Conservation (phyloP, 2,113 vertebrate genomes). For the Peucedramus taeniatus region DNA sequence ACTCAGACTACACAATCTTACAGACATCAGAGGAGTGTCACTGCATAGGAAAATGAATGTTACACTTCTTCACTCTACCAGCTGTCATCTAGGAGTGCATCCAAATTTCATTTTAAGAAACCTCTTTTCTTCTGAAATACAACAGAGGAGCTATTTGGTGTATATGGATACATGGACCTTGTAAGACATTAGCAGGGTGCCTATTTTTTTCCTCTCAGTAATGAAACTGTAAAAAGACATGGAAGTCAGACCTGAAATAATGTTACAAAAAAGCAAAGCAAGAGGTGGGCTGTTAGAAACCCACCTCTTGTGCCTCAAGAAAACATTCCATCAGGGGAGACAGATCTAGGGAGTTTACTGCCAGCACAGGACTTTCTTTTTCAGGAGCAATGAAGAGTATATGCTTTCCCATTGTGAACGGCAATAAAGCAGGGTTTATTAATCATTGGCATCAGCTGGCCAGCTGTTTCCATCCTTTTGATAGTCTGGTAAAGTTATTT, state of each 20-base stretch:
- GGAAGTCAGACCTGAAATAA: neutral
- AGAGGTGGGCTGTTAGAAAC: neutral
- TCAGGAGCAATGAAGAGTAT: neutral
- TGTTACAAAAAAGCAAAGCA: neutral
- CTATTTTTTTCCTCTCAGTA: neutral
- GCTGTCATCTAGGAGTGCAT: neutral
- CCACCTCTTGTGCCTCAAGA: neutral
- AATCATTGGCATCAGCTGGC: neutral
- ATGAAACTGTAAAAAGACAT: neutral
- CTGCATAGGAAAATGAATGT: neutral
- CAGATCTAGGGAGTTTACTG: neutral
- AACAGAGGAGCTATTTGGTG: neutral
- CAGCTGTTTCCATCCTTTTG: neutral
- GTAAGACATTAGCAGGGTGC: neutral
- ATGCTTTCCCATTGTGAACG: fast-evolving
- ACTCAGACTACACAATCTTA: neutral
- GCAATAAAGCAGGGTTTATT: neutral
- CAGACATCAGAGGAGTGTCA: neutral
- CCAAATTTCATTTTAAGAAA: neutral
- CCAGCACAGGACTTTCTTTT: neutral
- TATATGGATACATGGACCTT: neutral
- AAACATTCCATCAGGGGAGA: neutral
- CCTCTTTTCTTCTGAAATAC: neutral
- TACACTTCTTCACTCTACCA: neutral
- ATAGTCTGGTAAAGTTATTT: neutral